These are phyloP conservation scores for Manis javanica DNA, from an alignment of 2,797 vertebrate genomes.

Conservation along the genomic window DNA sequence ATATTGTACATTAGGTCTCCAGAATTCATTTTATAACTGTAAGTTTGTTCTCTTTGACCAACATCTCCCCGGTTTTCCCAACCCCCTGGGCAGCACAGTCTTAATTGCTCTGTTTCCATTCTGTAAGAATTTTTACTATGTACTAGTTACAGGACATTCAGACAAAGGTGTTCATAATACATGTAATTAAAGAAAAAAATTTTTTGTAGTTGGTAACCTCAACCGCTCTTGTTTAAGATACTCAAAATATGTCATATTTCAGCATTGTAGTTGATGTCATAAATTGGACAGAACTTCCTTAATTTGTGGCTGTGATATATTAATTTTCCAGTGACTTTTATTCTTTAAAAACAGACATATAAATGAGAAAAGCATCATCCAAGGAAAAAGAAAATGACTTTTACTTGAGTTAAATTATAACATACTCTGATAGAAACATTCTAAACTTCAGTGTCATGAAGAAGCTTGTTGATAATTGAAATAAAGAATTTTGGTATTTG, in stretches of 20 bases:
- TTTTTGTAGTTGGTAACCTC: not conserved
- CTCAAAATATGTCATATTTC: not conserved
- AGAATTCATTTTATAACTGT: not conserved
- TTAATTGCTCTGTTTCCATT: not conserved
- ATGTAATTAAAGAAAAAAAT: not conserved
- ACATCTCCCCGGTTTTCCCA: not conserved
- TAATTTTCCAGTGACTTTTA: not conserved
- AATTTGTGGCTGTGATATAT: not conserved
- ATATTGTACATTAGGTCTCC: not conserved
- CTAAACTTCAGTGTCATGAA: not conserved
- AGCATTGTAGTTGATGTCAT: not conserved
- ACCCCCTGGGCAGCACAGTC: not conserved
- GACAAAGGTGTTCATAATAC: not conserved
- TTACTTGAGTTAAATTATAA: not conserved
- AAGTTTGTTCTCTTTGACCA: not conserved
- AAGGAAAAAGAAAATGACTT: not conserved
- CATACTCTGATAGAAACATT: not conserved
- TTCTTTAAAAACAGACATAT: not conserved
- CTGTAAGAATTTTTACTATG: slow-evolving; percentile 1
- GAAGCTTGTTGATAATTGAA: not conserved
- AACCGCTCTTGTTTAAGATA: not conserved
- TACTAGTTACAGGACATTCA: not conserved
- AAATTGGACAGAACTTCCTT: not conserved
- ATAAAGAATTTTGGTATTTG: not conserved
- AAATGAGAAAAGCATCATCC: not conserved